These are phyloP conservation scores for Thymelicus sylvestris DNA, from an alignment of 2,888 invertebrate genomes.

Conservation along the genomic window DNA sequence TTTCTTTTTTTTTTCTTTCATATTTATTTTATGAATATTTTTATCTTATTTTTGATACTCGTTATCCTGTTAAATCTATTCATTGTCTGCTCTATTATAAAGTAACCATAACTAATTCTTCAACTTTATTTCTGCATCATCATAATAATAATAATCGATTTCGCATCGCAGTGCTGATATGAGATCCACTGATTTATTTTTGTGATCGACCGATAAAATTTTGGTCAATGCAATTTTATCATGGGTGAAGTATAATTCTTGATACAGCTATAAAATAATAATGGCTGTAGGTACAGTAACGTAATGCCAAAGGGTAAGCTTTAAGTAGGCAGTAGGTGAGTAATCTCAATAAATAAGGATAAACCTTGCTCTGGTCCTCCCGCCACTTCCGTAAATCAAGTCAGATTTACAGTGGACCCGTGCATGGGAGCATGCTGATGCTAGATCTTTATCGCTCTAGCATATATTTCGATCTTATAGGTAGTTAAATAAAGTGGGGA, in stretches of 20 bases:
- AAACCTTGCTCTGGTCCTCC: slow-evolving; percentile 23
- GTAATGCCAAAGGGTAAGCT: slow-evolving; percentile 19
- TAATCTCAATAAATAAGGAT: slow-evolving; percentile 48
- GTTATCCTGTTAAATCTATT: no score
- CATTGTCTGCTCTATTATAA: no score
- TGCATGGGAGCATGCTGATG: neutral
- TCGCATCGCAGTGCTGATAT: no score
- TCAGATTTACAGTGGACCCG: slow-evolving; percentile 38
- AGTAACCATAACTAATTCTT: no score
- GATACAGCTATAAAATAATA: neutral
- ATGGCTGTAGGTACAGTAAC: slow-evolving; percentile 4
- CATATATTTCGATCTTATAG: neutral
- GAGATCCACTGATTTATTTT: neutral
- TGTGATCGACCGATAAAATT: neutral
- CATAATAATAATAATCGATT: no score
- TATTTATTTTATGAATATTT: no score
- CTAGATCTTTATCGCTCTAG: neutral
- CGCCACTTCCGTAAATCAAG: slow-evolving; percentile 42
- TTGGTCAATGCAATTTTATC: neutral
- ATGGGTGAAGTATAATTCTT: neutral
- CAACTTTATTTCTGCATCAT: no score
- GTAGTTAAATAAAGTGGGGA: neutral
- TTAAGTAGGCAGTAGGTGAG: slow-evolving; percentile 20
- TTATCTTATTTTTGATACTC: no score
- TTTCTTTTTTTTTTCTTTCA: no score